Evolutionary conservation across 2,888 invertebrate species (phyloP).

Genomic region (Dysmachus trigonus): DNA sequence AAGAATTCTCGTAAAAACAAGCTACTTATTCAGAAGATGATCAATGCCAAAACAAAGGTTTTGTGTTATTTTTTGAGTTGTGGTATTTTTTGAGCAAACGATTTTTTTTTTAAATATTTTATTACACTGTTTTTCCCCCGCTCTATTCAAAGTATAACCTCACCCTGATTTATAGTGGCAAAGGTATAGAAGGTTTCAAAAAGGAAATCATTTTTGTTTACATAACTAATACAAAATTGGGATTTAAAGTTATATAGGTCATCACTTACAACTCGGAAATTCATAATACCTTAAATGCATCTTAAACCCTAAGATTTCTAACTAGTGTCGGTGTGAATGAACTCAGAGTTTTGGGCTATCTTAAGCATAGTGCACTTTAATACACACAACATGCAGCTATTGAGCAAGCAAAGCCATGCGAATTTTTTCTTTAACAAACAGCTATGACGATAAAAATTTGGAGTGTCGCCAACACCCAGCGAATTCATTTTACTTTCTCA

Average conservation of each 20-base stretch:
- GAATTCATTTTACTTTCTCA: slow-evolving; percentile 11
- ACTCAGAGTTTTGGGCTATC: background rate
- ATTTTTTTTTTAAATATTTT: no score
- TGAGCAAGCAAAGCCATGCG: background rate
- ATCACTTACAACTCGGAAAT: background rate
- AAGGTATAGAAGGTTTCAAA: no score
- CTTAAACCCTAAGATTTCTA: background rate
- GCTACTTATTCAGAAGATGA: no score
- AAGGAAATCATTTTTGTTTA: no score
- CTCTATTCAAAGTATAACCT: no score
- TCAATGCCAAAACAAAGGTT: no score
- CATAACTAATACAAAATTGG: no score
- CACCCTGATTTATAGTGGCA: no score
- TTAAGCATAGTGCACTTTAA: background rate
- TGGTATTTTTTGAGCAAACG: no score
- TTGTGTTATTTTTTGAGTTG: no score
- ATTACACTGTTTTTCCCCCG: no score
- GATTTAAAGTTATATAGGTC: background rate
- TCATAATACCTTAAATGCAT: background rate
- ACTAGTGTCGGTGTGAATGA: background rate
- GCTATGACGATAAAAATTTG: background rate
- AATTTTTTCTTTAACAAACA: background rate
- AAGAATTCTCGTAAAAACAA: no score
- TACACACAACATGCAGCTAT: background rate
- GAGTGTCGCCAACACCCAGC: background rate